Evolutionary conservation across 2,113 vertebrate genomes (phyloP).

Genomic region (Ceyx melanurus): DNA sequence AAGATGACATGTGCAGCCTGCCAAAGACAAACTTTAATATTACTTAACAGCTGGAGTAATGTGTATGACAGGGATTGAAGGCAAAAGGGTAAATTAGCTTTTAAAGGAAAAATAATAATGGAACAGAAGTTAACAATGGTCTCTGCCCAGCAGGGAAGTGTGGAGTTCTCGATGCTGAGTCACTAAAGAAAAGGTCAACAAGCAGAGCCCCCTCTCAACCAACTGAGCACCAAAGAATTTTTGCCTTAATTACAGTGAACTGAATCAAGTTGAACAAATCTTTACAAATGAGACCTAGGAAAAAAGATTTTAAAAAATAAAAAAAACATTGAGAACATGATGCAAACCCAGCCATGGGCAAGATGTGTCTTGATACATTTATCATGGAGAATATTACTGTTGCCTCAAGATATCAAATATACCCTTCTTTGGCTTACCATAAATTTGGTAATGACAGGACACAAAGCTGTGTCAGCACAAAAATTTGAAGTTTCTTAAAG

Average conservation of each 20-base stretch:
- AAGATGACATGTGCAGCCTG: constrained; percentile 61
- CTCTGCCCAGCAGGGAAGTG: constrained; percentile 12
- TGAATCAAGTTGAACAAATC: neutral
- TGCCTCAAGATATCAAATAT: neutral
- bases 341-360: neutral
- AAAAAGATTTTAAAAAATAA: neutral
- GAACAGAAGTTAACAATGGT: constrained; percentile 32
- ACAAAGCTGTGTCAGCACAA: neutral
- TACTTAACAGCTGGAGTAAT: constrained; percentile 64
- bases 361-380: neutral
- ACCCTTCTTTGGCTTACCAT: neutral
- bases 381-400: neutral
- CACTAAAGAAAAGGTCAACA: constrained; percentile 55
- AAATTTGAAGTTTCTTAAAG: neutral
- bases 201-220: constrained; percentile 9
- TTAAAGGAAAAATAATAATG: constrained; percentile 63
- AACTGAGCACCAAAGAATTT: constrained; percentile 24
- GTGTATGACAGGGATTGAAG: constrained; percentile 13
- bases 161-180: constrained; percentile 39
- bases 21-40: constrained; percentile 56
- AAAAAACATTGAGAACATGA: neutral
- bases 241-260: constrained; percentile 39
- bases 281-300: neutral
- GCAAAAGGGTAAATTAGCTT: constrained; percentile 53
- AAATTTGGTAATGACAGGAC: neutral